Evolutionary conservation across 2,888 invertebrate genomes (phyloP).

Genomic region (Sepioteuthis lessoniana): DNA sequence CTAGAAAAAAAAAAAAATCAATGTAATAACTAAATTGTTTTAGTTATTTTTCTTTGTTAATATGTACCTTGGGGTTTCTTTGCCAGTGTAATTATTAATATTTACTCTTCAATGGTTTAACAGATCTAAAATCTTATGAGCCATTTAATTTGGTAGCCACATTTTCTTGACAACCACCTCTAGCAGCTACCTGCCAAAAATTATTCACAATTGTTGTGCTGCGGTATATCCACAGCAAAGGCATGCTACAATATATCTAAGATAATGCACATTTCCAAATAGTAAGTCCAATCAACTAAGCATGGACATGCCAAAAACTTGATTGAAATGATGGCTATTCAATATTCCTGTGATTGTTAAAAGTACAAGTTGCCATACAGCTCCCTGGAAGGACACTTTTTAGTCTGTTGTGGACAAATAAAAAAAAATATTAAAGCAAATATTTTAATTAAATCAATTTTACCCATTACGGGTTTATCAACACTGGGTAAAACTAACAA

Average conservation of each 20-base stretch:
- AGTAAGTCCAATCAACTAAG: background rate
- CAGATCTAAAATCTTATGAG: background rate
- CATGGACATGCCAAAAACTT: background rate
- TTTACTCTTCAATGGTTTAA: background rate
- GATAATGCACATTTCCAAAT: conserved; percentile 20
- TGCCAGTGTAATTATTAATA: background rate
- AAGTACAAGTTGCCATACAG: conserved; percentile 39
- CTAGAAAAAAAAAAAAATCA: background rate
- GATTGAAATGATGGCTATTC: conserved; percentile 6
- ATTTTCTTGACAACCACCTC: background rate
- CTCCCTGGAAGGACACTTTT: conserved; percentile 43
- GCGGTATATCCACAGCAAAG: background rate
- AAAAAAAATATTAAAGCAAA: conserved; percentile 44
- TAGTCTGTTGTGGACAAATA: conserved; percentile 44
- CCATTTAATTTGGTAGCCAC: background rate
- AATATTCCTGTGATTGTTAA: conserved; percentile 20
- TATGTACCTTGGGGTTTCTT: background rate
- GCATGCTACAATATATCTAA: background rate
- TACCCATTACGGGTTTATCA: background rate
- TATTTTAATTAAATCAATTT: background rate
- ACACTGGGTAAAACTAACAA: background rate
- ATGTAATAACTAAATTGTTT: background rate
- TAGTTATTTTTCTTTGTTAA: background rate
- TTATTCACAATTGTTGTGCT: background rate
- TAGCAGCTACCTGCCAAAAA: background rate